Evolutionary conservation across 2,113 vertebrate genomes (phyloP), one percentile per base, ranked within the genome.

Genomic region (Sebastes fasciatus): DNA sequence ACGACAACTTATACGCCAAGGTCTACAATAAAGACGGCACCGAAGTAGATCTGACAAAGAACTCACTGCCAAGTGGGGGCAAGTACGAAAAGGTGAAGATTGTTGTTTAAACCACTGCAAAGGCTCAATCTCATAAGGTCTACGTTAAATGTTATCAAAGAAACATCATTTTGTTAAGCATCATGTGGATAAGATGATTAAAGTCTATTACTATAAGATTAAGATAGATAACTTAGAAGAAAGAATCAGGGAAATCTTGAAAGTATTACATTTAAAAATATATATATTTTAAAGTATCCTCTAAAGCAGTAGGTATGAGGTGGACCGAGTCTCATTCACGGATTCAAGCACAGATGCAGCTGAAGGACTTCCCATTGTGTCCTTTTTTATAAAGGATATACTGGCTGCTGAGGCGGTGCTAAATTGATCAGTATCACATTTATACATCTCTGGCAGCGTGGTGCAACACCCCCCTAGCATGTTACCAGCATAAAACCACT

Each of bases 61-160:
- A 97, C 67, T 99, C 98, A 0, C 95, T 99, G 86, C 97, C 98
- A 0, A 97, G 97, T 86, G 94, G 96, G 48, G 97, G 97, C 58
- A 98, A 97, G 86, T 97, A 98, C 1, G 97, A 98, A 93, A 99
- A 99, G 98, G 98, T 90, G 46, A 88, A 42, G 72, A 26, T 65
- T 69, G 49, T 57, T 71, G 7, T 43, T 57, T 17, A 13, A 62
- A 62, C 51, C 8, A 12, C 46, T 48, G 11, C 7, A 67, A 48
- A 17, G 34, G 14, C 2, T n/a, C 0, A 21, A 17, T 54, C 52
- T 34, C 34, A 34, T 34, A 34, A 34, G 34, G 34, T 34, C 34
- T 34, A 34, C 34, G 3, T 34, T 34, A 34, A 0, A 34, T 34
- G 0, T 34, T 34, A 34, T 34, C 34, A 34, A 34, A 34, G 34